Evolutionary conservation across 2,888 invertebrate species (phyloP).

Genomic region (Drosophila eohydei): DNA sequence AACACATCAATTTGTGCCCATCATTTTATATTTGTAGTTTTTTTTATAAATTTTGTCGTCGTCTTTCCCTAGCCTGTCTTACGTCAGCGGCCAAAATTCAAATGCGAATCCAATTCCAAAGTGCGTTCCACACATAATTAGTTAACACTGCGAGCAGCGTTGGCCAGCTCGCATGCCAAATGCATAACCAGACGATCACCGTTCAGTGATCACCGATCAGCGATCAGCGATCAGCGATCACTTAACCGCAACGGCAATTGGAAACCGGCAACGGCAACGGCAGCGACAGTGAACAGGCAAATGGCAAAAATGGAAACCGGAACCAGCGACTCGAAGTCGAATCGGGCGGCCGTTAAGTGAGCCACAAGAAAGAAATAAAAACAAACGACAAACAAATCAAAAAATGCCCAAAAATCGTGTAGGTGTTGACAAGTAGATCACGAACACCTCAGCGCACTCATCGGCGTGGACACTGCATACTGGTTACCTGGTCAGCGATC

Average conservation of each 20-base stretch:
- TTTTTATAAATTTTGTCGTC: slow-evolving; percentile 35
- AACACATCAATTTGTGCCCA: slow-evolving; percentile 55
- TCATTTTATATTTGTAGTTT: slow-evolving; percentile 32
- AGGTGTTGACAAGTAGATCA: slow-evolving; percentile 79
- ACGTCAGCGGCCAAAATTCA: slow-evolving; percentile 40
- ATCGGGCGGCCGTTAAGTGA: slow-evolving; percentile 27
- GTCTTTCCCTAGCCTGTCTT: slow-evolving; percentile 17
- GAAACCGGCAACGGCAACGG: slow-evolving; percentile 27
- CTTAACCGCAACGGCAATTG: slow-evolving; percentile 46
- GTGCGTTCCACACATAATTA: slow-evolving; percentile 64
- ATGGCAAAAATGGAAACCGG: slow-evolving; percentile 62
- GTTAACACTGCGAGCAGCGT: slow-evolving; percentile 48
- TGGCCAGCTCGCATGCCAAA: slow-evolving; percentile 63
- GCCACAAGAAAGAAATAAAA: background rate
- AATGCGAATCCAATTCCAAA: slow-evolving; percentile 34
- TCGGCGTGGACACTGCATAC: slow-evolving; percentile 11
- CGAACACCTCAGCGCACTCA: slow-evolving; percentile 53
- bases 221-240: slow-evolving; percentile 45
- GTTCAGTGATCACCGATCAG: slow-evolving; percentile 25
- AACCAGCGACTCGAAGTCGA: slow-evolving; percentile 43
- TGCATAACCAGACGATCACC: slow-evolving; percentile 55
- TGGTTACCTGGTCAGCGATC: slow-evolving; percentile 2
- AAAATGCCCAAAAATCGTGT: slow-evolving; percentile 59
- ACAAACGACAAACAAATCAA: slow-evolving; percentile 1
- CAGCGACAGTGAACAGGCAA: slow-evolving; percentile 30